Conservation (phyloP, 2,888 invertebrate species). For the Stratiomys singularior region DNA sequence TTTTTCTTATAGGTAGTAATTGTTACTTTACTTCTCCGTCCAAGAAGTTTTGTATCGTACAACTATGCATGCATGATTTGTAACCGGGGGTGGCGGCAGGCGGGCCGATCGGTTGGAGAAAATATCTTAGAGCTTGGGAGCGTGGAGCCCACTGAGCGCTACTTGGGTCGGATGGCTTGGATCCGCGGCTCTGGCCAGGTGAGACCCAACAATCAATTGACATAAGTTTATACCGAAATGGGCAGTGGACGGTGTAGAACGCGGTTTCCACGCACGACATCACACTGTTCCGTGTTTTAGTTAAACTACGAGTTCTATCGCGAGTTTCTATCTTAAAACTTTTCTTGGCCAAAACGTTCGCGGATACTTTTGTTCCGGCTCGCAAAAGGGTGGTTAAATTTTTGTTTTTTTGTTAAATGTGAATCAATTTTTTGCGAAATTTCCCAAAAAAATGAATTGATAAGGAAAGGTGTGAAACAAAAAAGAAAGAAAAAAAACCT, state of each 20-base stretch:
- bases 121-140: background rate
- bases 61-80: conserved; percentile 35
- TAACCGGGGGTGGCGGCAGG: background rate
- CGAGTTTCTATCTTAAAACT: conserved; percentile 22
- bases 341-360: background rate
- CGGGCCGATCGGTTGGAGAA: background rate
- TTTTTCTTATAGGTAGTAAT: background rate
- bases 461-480: background rate
- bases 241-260: conserved; percentile 42
- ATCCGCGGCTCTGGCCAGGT: conserved; percentile 31
- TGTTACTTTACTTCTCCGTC: conserved; percentile 30
- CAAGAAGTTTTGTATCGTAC: conserved; percentile 1
- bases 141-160: conserved; percentile 3
- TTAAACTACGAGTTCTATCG: conserved; percentile 12
- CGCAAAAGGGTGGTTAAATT: no score
- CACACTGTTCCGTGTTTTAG: conserved; percentile 6
- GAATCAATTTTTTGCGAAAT: background rate
- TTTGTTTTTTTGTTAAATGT: background rate
- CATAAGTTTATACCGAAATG: conserved; percentile 46
- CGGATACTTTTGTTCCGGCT: conserved; percentile 12
- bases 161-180: background rate
- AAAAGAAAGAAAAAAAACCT: no score
- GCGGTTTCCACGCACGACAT: conserved; percentile 34
- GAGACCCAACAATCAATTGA: conserved; percentile 41
- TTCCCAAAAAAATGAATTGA: background rate